Evolutionary conservation across 23 tunicate species (phyloP).

Genomic region (Diplosoma virens): DNA sequence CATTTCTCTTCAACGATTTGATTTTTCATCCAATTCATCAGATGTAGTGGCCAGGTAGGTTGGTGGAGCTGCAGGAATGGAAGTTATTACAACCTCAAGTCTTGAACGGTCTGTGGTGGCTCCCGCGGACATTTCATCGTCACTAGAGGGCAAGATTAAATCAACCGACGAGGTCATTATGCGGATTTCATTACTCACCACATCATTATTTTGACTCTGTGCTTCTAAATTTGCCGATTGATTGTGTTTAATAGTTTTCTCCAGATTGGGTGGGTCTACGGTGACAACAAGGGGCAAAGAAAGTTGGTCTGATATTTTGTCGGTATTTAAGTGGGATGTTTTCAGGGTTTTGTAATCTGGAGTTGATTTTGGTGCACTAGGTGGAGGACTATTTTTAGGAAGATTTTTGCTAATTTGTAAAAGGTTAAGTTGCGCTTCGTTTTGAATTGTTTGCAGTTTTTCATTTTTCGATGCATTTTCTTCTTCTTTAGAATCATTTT

Average conservation of each 20-base stretch:
- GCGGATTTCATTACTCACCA: constrained; percentile 5
- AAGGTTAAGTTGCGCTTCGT: background rate
- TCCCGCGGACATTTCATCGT: constrained; percentile 5
- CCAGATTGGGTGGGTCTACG: background rate
- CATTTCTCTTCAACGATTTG: no score
- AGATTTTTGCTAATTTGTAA: background rate
- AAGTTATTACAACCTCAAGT: constrained; percentile 50
- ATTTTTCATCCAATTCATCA: no score
- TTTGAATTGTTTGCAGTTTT: background rate
- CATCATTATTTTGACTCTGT: constrained; percentile 3
- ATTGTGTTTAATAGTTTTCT: background rate
- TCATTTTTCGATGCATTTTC: background rate
- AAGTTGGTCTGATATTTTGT: background rate
- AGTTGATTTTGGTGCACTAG: constrained; percentile 5
- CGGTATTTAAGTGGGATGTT: background rate
- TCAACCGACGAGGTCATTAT: constrained; percentile 37
- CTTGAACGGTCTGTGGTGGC: constrained; percentile 17
- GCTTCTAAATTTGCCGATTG: background rate
- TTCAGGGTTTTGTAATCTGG: background rate
- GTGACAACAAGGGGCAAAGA: background rate
- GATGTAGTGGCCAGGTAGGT: constrained; percentile 19
- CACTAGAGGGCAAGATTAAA: background rate
- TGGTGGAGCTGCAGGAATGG: constrained; percentile 46
- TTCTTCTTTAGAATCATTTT: background rate
- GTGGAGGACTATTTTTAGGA: constrained; percentile 47